A percentile compares a stretch with the other conserved stretches of the same genome.
phyloP scores from a whole-genome alignment of 2,888 invertebrate species.

The Leptopterna dolabrata region DNA sequence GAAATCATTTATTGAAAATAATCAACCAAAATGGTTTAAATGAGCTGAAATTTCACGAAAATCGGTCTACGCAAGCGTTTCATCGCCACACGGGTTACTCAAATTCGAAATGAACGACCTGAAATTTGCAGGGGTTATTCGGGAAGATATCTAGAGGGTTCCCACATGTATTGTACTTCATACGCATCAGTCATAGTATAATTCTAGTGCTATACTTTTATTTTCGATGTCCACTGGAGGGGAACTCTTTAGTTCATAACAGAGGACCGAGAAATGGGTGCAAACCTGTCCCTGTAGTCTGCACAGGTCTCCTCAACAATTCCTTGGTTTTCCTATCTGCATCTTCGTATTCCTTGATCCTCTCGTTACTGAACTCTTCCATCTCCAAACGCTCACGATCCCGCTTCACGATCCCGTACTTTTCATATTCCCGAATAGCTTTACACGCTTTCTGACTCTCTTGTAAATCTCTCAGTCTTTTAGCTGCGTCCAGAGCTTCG shows the following conservation, averaged over 20 bases:
- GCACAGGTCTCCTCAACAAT: neutral
- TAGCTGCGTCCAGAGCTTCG: neutral
- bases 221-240: neutral
- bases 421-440: neutral
- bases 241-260: neutral
- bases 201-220: too few species aligned
- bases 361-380: neutral
- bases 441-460: neutral
- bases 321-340: neutral
- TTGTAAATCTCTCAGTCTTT: neutral
- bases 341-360: neutral
- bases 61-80: too few species aligned
- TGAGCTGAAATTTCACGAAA: too few species aligned
- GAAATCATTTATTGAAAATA: too few species aligned
- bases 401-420: neutral
- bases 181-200: too few species aligned
- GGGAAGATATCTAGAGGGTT: too few species aligned
- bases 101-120: too few species aligned
- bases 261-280: conserved; percentile 18
- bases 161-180: too few species aligned
- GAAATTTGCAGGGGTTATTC: too few species aligned
- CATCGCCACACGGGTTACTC: too few species aligned
- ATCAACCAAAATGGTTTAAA: too few species aligned
- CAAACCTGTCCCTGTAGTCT: neutral
- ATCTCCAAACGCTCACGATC: neutral